Percentiles rank a stretch among this genome's conserved stretches.
phyloP scores from a whole-genome alignment of 2,888 invertebrate genomes.

The Dynastes tityus region DNA sequence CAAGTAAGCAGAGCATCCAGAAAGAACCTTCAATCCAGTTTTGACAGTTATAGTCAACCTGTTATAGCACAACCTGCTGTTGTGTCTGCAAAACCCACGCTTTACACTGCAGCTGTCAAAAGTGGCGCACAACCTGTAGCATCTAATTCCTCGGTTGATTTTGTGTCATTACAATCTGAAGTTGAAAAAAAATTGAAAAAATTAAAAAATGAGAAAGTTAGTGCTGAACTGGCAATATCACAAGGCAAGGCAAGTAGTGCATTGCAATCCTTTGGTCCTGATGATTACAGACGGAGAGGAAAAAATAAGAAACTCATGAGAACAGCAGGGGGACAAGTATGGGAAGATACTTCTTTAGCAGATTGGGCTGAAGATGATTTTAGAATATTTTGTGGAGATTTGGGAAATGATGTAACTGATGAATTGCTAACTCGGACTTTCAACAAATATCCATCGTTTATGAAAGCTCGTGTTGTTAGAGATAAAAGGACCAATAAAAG shows the following conservation, averaged over 20 bases:
- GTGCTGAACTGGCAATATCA: constrained; percentile 78
- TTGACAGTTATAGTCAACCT: constrained; percentile 67
- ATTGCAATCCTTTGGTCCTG: constrained; percentile 74
- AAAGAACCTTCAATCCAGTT: constrained; percentile 61
- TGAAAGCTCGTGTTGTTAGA: constrained; percentile 94
- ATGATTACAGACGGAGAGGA: constrained; percentile 70
- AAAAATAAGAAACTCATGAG: constrained; percentile 83
- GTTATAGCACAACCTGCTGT: constrained; percentile 75
- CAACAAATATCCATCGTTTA: constrained; percentile 93
- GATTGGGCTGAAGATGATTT: constrained; percentile 99
- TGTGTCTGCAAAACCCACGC: constrained; percentile 80
- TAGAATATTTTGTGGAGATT: constrained; percentile 98
- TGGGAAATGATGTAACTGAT: constrained; percentile 99
- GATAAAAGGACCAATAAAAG: constrained; percentile 98
- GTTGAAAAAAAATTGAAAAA: constrained; percentile 76
- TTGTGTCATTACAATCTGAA: constrained; percentile 73
- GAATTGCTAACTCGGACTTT: constrained; percentile 97
- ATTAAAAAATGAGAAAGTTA: constrained; percentile 78
- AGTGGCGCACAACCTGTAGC: constrained; percentile 64
- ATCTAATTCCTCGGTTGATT: constrained; percentile 69
- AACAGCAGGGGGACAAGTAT: constrained; percentile 93
- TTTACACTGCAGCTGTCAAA: constrained; percentile 72
- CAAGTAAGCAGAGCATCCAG: constrained; percentile 74
- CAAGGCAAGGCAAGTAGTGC: constrained; percentile 76
- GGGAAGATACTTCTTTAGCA: constrained; percentile 94